phyloP scores from a whole-genome alignment of 2,113 vertebrate genomes.

The Erpornis zantholeuca region DNA sequence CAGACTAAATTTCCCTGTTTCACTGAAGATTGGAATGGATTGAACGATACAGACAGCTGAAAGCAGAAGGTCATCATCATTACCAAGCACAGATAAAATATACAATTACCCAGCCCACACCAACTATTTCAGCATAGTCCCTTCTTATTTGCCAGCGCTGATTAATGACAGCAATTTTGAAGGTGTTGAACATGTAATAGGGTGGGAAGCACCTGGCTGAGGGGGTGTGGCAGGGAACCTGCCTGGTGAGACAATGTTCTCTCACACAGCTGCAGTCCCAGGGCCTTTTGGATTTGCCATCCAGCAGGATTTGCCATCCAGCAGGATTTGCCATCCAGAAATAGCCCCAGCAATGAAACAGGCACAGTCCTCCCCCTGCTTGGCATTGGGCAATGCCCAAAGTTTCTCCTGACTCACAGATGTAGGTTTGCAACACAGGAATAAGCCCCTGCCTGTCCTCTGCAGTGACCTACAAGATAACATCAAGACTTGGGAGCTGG shows the following conservation, averaged over 20 bases:
- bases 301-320: no score
- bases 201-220: neutral
- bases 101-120: neutral
- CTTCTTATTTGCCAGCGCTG: neutral
- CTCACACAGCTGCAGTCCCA: neutral
- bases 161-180: neutral
- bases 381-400: neutral
- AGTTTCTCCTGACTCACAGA: neutral
- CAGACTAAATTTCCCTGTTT: constrained; percentile 86
- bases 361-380: neutral
- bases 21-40: constrained; percentile 87
- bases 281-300: neutral
- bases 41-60: constrained; percentile 88
- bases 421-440: neutral
- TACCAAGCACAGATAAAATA: neutral
- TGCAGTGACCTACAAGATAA: neutral
- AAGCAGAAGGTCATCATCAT: constrained; percentile 18
- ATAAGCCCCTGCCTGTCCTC: neutral
- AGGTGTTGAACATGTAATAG: neutral
- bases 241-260: neutral
- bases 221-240: neutral
- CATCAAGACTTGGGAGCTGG: neutral
- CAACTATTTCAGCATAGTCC: neutral
- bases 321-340: neutral
- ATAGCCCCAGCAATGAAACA: neutral